Evolutionary conservation across 2,113 vertebrate genomes (phyloP).

Genomic region (Crotalus horridus): DNA sequence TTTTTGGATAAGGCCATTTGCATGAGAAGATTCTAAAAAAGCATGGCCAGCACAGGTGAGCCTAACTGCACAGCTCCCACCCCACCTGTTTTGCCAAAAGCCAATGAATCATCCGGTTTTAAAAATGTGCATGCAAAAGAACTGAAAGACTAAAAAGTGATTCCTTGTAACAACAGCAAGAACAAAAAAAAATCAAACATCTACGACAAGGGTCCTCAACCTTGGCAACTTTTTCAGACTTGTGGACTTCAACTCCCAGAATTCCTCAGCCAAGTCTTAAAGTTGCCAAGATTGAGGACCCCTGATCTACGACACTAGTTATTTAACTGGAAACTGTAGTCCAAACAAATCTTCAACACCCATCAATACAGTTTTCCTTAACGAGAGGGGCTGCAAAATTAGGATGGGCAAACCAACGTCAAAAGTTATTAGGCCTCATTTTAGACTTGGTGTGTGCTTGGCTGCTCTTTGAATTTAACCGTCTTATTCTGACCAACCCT

Average conservation of each 20-base stretch:
- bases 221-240: too few relatives aligned
- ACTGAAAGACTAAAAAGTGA: background rate
- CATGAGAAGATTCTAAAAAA: conserved; percentile 47
- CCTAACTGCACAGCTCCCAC: conserved; percentile 45
- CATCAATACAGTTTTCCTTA: conserved; percentile 53
- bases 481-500: conserved; percentile 56
- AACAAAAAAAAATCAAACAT: conserved; percentile 44
- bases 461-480: conserved; percentile 61
- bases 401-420: conserved; percentile 32
- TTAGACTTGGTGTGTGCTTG: conserved; percentile 54
- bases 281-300: too few relatives aligned
- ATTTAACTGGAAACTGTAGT: conserved; percentile 41
- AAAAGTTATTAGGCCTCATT: conserved; percentile 56
- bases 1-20: conserved; percentile 18
- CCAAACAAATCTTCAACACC: conserved; percentile 44
- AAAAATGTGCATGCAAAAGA: conserved; percentile 37
- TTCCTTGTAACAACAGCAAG: conserved; percentile 10
- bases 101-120: conserved; percentile 50
- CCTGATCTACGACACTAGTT: conserved; percentile 24
- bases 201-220: conserved; percentile 19
- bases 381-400: conserved; percentile 54
- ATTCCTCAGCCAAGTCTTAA: too few relatives aligned
- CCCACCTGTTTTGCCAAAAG: conserved; percentile 46
- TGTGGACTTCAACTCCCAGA: too few relatives aligned
- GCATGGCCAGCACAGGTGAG: conserved; percentile 31